Evolutionary conservation across 1,140 invertebrate species (phyloP).

Genomic region (Mylabris phalerata): DNA sequence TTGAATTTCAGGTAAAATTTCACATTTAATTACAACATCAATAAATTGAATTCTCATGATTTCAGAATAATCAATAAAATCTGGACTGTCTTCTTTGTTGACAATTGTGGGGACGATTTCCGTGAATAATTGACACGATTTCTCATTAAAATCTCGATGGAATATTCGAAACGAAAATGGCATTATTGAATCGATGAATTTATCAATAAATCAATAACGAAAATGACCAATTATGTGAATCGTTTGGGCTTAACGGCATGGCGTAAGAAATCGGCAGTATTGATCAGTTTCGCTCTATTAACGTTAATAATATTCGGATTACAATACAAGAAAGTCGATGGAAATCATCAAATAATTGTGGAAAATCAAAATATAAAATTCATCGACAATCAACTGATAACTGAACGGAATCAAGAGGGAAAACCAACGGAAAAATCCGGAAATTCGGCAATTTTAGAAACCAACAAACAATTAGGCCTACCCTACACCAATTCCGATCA

Average conservation of each 20-base stretch:
- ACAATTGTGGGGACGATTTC: no score
- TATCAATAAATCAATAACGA: not conserved
- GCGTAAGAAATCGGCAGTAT: slow-evolving; percentile 37
- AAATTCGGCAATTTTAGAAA: slow-evolving; percentile 23
- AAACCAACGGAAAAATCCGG: slow-evolving; percentile 9
- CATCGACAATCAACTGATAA: slow-evolving; percentile 9
- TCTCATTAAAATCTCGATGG: no score
- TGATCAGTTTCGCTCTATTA: slow-evolving; percentile 29
- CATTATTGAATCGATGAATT: no score
- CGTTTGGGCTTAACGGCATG: slow-evolving; percentile 33
- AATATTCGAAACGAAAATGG: no score
- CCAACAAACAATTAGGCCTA: slow-evolving; percentile 36
- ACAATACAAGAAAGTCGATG: slow-evolving; percentile 32
- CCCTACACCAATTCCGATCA: slow-evolving; percentile 35
- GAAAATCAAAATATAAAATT: slow-evolving; percentile 18
- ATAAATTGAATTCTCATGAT: no score
- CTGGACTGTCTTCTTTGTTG: no score
- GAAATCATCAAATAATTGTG: slow-evolving; percentile 12
- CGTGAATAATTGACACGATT: no score
- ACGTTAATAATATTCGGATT: slow-evolving; percentile 35
- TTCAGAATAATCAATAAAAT: no score
- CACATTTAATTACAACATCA: no score
- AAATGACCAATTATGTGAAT: slow-evolving; percentile 35
- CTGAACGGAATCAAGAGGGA: slow-evolving; percentile 11
- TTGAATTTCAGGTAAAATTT: no score